These are phyloP conservation scores for Amazona guildingii DNA, from an alignment of 2,113 vertebrate species.

Conservation along the genomic window DNA sequence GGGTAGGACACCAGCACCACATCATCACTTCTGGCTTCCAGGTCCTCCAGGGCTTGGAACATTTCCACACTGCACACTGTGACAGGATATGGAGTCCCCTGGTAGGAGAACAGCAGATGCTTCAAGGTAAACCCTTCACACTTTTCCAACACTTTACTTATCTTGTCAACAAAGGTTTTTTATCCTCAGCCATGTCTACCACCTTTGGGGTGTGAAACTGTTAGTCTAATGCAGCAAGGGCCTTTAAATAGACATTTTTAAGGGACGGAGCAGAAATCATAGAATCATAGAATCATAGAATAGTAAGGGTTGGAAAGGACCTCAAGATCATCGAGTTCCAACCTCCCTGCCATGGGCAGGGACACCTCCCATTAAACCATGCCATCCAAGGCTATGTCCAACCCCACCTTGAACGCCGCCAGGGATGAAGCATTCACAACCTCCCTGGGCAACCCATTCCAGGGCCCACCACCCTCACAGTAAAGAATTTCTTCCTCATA, in stretches of 20 bases:
- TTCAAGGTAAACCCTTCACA: conserved; percentile 42
- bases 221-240: background rate
- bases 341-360: too few relatives aligned
- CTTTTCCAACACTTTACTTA: background rate
- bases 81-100: conserved; percentile 55
- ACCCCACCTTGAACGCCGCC: too few relatives aligned
- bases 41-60: conserved; percentile 49
- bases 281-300: too few relatives aligned
- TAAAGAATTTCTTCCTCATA: too few relatives aligned
- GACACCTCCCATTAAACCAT: too few relatives aligned
- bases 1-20: conserved; percentile 76
- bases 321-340: too few relatives aligned
- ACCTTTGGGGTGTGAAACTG: background rate
- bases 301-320: too few relatives aligned
- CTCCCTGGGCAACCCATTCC: too few relatives aligned
- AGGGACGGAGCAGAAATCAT: background rate
- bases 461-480: too few relatives aligned
- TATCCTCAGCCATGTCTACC: background rate
- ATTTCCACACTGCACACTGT: conserved; percentile 59
- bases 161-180: background rate
- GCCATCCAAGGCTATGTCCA: too few relatives aligned
- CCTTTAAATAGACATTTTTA: background rate
- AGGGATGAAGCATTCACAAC: too few relatives aligned
- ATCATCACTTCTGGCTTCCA: conserved; percentile 73
- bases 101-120: conserved; percentile 70